These are phyloP conservation scores for Antheraea pernyi DNA, from an alignment of 1,140 invertebrate genomes.

Conservation along the genomic window DNA sequence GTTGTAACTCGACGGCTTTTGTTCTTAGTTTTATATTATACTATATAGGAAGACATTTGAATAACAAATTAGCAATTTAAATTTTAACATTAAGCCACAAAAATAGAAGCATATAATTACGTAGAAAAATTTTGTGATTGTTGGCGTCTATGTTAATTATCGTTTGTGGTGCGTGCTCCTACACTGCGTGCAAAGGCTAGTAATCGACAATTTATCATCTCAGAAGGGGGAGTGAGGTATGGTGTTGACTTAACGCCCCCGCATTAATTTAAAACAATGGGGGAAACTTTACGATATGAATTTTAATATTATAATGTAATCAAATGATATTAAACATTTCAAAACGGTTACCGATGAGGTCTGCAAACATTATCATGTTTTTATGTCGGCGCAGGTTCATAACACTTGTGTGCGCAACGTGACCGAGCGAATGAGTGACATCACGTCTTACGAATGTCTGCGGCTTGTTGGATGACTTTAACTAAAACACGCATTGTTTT, in stretches of 20 bases:
- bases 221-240: constrained; percentile 6
- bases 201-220: background rate
- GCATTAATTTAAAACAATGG: background rate
- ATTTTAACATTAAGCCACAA: no score
- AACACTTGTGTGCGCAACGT: constrained; percentile 58
- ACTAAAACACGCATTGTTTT: constrained; percentile 26
- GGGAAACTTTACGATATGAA: background rate
- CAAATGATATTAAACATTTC: background rate
- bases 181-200: background rate
- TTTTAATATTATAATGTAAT: background rate
- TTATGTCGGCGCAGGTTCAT: constrained; percentile 44
- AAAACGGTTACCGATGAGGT: constrained; percentile 25
- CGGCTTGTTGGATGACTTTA: constrained; percentile 23
- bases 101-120: no score
- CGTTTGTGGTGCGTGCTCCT: constrained; percentile 12
- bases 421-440: constrained; percentile 58
- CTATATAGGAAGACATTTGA: no score
- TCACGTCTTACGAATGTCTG: constrained; percentile 55
- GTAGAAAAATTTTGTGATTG: background rate
- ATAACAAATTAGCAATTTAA: no score
- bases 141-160: constrained; percentile 19
- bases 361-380: constrained; percentile 57
- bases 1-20: no score
- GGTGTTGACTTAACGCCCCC: no score
- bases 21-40: no score